These are phyloP conservation scores for Corvus hawaiiensis DNA, from an alignment of 2,113 vertebrate species.

Conservation along the genomic window DNA sequence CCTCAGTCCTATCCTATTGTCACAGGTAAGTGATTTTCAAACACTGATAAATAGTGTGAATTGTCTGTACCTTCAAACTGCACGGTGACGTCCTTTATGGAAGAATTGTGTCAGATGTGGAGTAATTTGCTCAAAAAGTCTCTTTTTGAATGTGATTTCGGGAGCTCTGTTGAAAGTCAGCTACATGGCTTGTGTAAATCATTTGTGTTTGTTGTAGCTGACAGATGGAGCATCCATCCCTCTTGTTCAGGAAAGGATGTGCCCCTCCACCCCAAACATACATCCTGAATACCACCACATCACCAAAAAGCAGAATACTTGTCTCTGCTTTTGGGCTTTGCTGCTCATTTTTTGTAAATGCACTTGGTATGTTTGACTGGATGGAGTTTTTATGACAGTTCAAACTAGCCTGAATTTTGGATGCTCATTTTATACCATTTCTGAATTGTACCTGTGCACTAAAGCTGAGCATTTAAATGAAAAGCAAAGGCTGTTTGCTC, in stretches of 20 bases:
- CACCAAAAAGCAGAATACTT: neutral
- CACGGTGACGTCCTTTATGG: neutral
- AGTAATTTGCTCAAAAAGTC: neutral
- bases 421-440: fast-evolving
- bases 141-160: neutral
- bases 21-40: conserved; percentile 79
- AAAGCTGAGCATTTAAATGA: neutral
- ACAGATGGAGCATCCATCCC: neutral
- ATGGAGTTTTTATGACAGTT: neutral
- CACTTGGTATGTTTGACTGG: fast-evolving
- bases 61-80: too few species aligned
- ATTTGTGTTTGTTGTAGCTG: neutral
- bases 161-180: neutral
- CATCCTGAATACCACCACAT: fast-evolving
- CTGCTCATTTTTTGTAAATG: neutral
- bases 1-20: conserved; percentile 94
- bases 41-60: neutral
- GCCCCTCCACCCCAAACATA: neutral
- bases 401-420: neutral
- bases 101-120: neutral
- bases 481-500: neutral
- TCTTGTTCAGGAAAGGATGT: neutral
- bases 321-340: neutral
- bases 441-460: neutral
- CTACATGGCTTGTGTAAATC: too few species aligned